Percentiles rank a stretch among this genome's conserved stretches.
Conservation (phyloP, 2,113 vertebrate species). For the Tachysurus fulvidraco region DNA sequence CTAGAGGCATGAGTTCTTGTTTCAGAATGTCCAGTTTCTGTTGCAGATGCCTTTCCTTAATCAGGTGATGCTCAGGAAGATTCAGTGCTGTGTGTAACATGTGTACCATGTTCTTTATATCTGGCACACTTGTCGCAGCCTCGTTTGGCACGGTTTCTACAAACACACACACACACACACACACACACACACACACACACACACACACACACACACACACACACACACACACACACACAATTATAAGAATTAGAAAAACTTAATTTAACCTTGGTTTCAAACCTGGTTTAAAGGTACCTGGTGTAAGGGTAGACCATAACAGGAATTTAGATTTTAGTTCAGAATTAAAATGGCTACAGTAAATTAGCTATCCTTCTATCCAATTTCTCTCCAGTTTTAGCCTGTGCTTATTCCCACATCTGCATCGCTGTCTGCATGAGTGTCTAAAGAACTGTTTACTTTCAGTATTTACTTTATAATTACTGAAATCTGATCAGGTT, state of each 20-base stretch:
- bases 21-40: slow-evolving; percentile 80
- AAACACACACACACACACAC: slow-evolving; percentile 41
- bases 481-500: not conserved
- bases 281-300: not conserved
- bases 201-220: slow-evolving; percentile 52
- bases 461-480: too few species aligned
- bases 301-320: not conserved
- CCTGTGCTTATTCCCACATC: not conserved
- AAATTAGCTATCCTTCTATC: not conserved
- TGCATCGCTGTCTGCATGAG: not conserved
- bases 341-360: not conserved
- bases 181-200: slow-evolving; percentile 48
- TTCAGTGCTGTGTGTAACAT: slow-evolving; percentile 82
- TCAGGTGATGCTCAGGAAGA: slow-evolving; percentile 78
- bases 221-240: slow-evolving; percentile 27
- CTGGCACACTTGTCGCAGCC: slow-evolving; percentile 68
- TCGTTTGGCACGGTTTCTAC: slow-evolving; percentile 71
- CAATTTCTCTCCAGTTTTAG: not conserved
- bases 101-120: slow-evolving; percentile 82
- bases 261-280: not conserved
- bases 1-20: slow-evolving; percentile 81
- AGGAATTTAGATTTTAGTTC: not conserved
- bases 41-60: slow-evolving; percentile 78
- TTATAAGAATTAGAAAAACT: not conserved
- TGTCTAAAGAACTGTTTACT: not conserved